Conservation (phyloP, 2,888 invertebrate species). For the Metellina segmentata region DNA sequence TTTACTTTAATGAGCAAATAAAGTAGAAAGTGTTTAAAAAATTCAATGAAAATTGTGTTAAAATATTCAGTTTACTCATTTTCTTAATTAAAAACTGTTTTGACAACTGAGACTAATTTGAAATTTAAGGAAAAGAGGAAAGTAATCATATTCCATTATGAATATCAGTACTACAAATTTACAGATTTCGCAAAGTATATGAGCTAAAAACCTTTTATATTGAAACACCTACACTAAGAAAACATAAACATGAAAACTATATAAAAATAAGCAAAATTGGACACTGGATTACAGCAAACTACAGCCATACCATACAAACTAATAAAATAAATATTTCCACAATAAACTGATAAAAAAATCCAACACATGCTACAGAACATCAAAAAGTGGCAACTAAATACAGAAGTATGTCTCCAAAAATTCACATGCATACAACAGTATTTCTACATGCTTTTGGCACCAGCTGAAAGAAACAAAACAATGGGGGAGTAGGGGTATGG, state of each 20-base stretch:
- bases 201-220: too few relatives aligned
- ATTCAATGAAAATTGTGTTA: too few relatives aligned
- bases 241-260: background rate
- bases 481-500: conserved; percentile 9
- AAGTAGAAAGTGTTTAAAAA: too few relatives aligned
- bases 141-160: too few relatives aligned
- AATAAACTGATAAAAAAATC: conserved; percentile 9
- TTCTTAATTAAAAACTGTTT: too few relatives aligned
- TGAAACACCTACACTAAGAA: background rate
- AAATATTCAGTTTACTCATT: too few relatives aligned
- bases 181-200: too few relatives aligned
- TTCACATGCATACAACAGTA: conserved; percentile 14
- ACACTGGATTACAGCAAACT: background rate
- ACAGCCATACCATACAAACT: background rate
- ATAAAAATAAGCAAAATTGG: background rate
- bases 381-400: conserved; percentile 10
- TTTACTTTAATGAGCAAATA: too few relatives aligned
- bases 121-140: too few relatives aligned
- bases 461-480: conserved; percentile 8
- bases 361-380: background rate
- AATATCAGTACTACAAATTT: too few relatives aligned
- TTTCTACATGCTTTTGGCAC: conserved; percentile 37
- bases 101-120: too few relatives aligned
- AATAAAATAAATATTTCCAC: background rate
- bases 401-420: background rate